Evolutionary conservation across 2,888 invertebrate genomes (phyloP).

Genomic region (Nebria salina): DNA sequence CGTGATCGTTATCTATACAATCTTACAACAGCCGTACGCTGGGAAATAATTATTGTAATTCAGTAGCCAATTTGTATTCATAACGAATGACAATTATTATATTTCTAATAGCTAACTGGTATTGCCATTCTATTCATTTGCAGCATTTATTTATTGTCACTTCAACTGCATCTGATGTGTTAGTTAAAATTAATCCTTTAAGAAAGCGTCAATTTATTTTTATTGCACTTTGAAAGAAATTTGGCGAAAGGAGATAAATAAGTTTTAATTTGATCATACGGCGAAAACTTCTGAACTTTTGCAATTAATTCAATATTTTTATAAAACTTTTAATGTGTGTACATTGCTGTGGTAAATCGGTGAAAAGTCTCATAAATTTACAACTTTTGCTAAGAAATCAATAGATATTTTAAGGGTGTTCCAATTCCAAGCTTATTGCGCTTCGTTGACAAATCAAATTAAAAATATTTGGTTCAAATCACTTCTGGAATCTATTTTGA

Average conservation of each 20-base stretch:
- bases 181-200: no score
- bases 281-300: no score
- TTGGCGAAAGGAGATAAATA: no score
- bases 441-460: background rate
- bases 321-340: no score
- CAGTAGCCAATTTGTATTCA: background rate
- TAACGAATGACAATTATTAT: background rate
- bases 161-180: no score
- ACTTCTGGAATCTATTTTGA: background rate
- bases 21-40: background rate
- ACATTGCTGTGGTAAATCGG: no score
- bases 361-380: background rate
- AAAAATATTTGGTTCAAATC: background rate
- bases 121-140: background rate
- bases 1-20: background rate
- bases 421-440: background rate
- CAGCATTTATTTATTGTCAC: background rate
- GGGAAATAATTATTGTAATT: background rate
- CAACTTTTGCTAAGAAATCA: background rate
- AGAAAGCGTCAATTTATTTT: no score
- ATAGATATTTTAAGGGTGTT: background rate
- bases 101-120: background rate
- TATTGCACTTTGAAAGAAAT: no score
- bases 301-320: no score
- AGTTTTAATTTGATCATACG: no score